phyloP scores from a whole-genome alignment of 2,888 invertebrate species.

The Cynaeus angustus region DNA sequence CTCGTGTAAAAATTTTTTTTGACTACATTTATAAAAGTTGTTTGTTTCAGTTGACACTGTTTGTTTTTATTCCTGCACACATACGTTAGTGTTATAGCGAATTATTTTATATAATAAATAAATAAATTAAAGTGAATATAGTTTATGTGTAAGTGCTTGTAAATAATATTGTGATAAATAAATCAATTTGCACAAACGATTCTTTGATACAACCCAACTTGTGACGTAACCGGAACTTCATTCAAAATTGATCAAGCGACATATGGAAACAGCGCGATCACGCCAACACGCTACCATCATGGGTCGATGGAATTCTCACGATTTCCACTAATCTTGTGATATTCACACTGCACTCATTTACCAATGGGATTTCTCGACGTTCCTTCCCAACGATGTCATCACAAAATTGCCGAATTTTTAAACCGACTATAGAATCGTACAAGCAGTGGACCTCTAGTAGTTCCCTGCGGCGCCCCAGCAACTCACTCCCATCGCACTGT shows the following conservation, averaged over 20 bases:
- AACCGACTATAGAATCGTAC: too few species aligned
- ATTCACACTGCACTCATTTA: too few species aligned
- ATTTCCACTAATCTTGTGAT: too few species aligned
- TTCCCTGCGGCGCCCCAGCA: not conserved
- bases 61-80: constrained; percentile 58
- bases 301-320: too few species aligned
- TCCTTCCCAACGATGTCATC: too few species aligned
- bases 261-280: constrained; percentile 32
- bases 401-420: not conserved
- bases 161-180: constrained; percentile 72
- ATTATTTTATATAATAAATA: constrained; percentile 64
- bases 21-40: constrained; percentile 57
- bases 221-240: constrained; percentile 18
- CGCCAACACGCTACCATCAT: not conserved
- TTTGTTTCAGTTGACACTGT: constrained; percentile 54
- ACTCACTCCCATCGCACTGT: constrained; percentile 24
- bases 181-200: constrained; percentile 68
- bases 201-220: not conserved
- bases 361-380: too few species aligned
- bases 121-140: constrained; percentile 63
- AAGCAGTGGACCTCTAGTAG: not conserved
- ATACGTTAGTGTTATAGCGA: constrained; percentile 64
- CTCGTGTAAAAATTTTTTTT: constrained; percentile 55
- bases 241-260: constrained; percentile 44
- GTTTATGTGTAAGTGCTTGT: constrained; percentile 71